Percentiles rank a stretch among this genome's conserved stretches.
phyloP scores from a whole-genome alignment of 1,140 invertebrate genomes.

The roundworm (Caenorhabditis elegans) region DNA sequence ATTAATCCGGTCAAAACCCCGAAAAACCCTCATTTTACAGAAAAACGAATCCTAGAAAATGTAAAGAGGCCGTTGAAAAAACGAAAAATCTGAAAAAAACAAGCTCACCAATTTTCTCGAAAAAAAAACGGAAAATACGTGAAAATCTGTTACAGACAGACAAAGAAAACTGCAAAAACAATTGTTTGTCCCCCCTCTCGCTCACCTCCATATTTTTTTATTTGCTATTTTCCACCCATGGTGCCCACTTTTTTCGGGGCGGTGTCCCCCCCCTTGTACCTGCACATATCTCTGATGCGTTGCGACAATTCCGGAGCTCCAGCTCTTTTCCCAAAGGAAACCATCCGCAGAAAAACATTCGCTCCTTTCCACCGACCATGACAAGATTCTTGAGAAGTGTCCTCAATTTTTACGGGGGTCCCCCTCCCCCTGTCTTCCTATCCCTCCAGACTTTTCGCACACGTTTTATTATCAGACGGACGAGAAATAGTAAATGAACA shows the following conservation, averaged over 20 bases:
- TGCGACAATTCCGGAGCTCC: constrained; percentile 2
- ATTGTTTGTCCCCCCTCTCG: not conserved
- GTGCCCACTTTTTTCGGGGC: not conserved
- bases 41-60: too few species aligned
- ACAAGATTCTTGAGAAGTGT: not conserved
- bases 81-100: not conserved
- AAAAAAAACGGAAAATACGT: not conserved
- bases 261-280: not conserved
- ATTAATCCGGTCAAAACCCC: too few species aligned
- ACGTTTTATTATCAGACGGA: not conserved
- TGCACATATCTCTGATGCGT: constrained; percentile 21
- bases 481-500: not conserved
- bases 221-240: not conserved
- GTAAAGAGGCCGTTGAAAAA: too few species aligned
- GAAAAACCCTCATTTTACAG: too few species aligned
- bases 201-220: not conserved
- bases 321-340: constrained; percentile 10
- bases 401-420: not conserved
- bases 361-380: not conserved
- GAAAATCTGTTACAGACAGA: not conserved
- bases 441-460: not conserved
- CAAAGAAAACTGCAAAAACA: constrained; percentile 20
- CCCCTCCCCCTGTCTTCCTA: not conserved
- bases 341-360: not conserved
- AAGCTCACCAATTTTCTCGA: not conserved